Evolutionary conservation across 2,113 vertebrate species (phyloP).

Genomic region (Phylloscopus whistleri): DNA sequence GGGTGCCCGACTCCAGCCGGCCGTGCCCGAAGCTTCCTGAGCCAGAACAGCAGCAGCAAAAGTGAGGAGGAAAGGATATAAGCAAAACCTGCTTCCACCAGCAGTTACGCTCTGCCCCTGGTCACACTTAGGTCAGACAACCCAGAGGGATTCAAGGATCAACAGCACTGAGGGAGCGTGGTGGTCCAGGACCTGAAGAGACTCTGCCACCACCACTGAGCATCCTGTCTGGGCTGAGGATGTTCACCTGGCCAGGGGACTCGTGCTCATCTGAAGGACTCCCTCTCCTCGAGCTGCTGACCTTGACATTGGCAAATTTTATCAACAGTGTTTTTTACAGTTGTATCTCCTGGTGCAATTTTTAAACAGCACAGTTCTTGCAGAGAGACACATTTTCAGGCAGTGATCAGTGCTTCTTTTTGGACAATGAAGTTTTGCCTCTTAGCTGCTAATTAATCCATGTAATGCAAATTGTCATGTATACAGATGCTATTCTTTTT

Average conservation of each 20-base stretch:
- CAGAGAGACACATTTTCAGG: neutral
- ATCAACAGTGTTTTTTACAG: neutral
- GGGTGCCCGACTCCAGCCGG: neutral
- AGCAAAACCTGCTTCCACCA: neutral
- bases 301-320: neutral
- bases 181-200: neutral
- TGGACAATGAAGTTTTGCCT: neutral
- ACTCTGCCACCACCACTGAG: neutral
- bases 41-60: neutral
- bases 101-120: neutral
- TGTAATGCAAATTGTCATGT: neutral
- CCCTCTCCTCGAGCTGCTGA: neutral
- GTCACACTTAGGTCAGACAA: neutral
- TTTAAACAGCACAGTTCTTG: neutral
- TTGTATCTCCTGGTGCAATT: neutral
- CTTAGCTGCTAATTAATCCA: neutral
- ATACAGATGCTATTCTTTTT: neutral
- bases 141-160: neutral
- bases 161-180: fast-evolving
- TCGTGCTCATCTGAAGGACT: neutral
- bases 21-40: neutral
- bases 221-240: neutral
- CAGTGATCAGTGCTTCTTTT: neutral
- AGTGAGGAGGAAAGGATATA: neutral
- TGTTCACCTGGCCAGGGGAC: neutral